Evolutionary conservation across 2,888 invertebrate genomes (phyloP).

Genomic region (Rhingia rostrata): DNA sequence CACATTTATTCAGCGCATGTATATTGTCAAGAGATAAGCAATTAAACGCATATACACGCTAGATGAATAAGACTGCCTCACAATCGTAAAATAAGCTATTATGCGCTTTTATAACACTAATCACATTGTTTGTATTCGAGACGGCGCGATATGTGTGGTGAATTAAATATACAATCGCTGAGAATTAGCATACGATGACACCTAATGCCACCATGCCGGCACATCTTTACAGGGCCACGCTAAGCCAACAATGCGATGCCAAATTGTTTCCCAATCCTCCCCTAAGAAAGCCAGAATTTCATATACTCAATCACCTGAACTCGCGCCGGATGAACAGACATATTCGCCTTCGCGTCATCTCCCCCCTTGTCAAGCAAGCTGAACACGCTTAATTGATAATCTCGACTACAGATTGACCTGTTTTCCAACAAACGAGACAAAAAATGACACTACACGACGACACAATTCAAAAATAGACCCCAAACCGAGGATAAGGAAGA

Average conservation of each 20-base stretch:
- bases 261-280: slow-evolving; percentile 61
- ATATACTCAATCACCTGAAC: slow-evolving; percentile 38
- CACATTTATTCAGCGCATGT: slow-evolving; percentile 42
- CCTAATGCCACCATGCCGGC: slow-evolving; percentile 51
- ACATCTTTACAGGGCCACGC: slow-evolving; percentile 13
- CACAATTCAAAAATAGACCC: slow-evolving; percentile 47
- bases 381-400: slow-evolving; percentile 58
- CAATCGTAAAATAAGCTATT: slow-evolving; percentile 47
- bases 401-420: slow-evolving; percentile 48
- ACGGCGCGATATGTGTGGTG: slow-evolving; percentile 29
- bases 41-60: slow-evolving; percentile 22
- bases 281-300: slow-evolving; percentile 10
- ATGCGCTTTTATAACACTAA: slow-evolving; percentile 58
- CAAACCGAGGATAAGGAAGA: slow-evolving; percentile 41
- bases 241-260: slow-evolving; percentile 41
- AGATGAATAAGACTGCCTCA: slow-evolving; percentile 24
- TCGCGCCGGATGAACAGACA: slow-evolving; percentile 43
- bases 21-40: slow-evolving; percentile 18
- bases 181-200: slow-evolving; percentile 45
- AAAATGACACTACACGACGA: slow-evolving; percentile 2
- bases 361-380: slow-evolving; percentile 38
- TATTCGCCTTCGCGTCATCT: slow-evolving; percentile 14
- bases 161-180: slow-evolving; percentile 40
- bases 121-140: slow-evolving; percentile 64
- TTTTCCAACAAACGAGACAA: slow-evolving; percentile 16